Base-by-base conservation (phyloP, 2,888 invertebrate genomes). In the Heterodera filipjevi region DNA sequence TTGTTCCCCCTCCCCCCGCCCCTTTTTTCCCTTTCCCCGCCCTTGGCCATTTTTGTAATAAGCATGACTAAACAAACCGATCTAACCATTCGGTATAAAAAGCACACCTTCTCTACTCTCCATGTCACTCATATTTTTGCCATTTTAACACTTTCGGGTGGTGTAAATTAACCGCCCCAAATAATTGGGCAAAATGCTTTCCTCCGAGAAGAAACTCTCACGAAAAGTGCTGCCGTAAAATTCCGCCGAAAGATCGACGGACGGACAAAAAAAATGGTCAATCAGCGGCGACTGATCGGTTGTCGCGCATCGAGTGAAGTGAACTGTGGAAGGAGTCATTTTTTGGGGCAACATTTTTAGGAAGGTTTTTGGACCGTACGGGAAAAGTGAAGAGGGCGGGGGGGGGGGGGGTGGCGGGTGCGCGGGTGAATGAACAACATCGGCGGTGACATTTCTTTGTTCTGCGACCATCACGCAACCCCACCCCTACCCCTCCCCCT, bases 371-470 rank as follows among this genome's bases (percentile, higher is more conserved):
- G 39, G 39, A 39, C 39, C 39, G 39, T 39, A 39, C 39, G 39
- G 10, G 59, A 22, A n/a, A 6, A n/a, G 59, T n/a, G 59, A 22
- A 22, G 10, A n/a, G 6, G 59, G 53, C 22, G 22, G n/a, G 53
- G 53, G 8, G 53, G 3, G n/a, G 53, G 8, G 53, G 53, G 16
- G 49, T 3, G 49, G 16, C 16, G 53, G 22, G 53, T 16, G 53
- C 19, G 22, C 5, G 53, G 19, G 53, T 16, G 19, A 5, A 53
- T 53, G 53, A 22, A 59, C 59, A 27, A 59, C 59, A 59, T 59
- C n/a, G n/a, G n/a, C 59, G 59, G 10, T 27, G 59, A 59, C 59
- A 59, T 59, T 59, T 59, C 59, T 59, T 59, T 59, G 59, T 59
- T 59, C 59, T 59, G 6, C 59, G 59, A 27, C n/a, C 59, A 59